A percentile compares a stretch with the other conserved stretches of the same genome.
These are phyloP conservation scores for Stichopus horrens DNA, from an alignment of 53 echinoderm and acorn worm genomes.

Conservation along the genomic window DNA sequence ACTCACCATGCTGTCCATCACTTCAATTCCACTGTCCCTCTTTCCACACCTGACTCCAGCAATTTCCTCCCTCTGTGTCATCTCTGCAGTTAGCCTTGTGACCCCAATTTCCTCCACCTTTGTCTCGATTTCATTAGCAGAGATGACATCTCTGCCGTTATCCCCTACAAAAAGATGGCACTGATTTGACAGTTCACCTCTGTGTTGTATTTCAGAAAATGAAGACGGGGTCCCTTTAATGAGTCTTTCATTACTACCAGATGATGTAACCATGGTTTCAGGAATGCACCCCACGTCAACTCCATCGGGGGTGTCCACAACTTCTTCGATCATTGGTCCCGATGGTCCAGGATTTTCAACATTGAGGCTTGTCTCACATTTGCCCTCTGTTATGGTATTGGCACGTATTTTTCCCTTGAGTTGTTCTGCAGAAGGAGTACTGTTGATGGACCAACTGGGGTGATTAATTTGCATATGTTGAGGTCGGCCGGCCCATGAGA, in stretches of 20 bases:
- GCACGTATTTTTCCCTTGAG: slow-evolving; percentile 27
- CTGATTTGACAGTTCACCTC: neutral
- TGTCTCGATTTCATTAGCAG: neutral
- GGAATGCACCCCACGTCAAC: neutral
- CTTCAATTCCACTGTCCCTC: slow-evolving; percentile 28
- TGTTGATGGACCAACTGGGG: slow-evolving; percentile 13
- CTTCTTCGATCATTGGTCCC: neutral
- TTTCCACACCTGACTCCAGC: neutral
- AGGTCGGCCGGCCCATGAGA: slow-evolving; percentile 27
- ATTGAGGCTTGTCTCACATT: neutral
- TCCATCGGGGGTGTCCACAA: neutral
- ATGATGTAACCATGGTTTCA: neutral
- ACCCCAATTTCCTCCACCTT: neutral
- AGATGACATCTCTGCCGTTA: neutral
- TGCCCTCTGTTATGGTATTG: slow-evolving; percentile 25
- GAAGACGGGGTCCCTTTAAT: neutral
- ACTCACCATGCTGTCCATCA: slow-evolving; percentile 12
- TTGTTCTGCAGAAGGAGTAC: slow-evolving; percentile 25
- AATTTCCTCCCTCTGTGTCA: neutral
- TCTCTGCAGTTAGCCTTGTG: neutral
- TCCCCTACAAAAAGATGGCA: neutral
- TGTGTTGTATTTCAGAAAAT: neutral
- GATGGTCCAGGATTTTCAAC: neutral
- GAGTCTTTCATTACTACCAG: neutral
- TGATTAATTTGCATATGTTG: slow-evolving; percentile 7